phyloP scores from a whole-genome alignment of 1,140 invertebrate genomes.

The Trichonephila inaurata region DNA sequence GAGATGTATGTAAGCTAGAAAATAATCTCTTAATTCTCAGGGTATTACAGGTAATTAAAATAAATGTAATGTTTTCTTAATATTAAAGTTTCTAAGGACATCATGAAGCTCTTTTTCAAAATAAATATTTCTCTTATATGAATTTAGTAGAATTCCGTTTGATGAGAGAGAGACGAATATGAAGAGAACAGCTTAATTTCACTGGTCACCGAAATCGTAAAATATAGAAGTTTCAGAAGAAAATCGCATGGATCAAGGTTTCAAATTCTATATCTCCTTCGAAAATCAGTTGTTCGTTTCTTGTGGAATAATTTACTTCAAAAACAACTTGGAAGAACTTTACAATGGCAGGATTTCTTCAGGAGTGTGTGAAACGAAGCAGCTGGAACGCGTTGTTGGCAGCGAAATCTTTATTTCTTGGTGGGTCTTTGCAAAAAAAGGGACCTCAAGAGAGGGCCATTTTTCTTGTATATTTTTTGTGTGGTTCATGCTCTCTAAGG shows the following conservation, averaged over 20 bases:
- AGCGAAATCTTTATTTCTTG: not conserved
- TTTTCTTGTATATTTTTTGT: slow-evolving; percentile 31
- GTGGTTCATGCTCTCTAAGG: slow-evolving; percentile 35
- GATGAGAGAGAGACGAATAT: too few species aligned
- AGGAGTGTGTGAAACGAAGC: not conserved
- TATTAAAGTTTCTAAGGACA: too few species aligned
- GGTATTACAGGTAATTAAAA: too few species aligned
- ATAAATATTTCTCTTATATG: too few species aligned
- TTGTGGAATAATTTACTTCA: not conserved
- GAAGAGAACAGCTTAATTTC: too few species aligned
- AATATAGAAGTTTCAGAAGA: too few species aligned
- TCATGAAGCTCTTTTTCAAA: too few species aligned
- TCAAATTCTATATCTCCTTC: not conserved
- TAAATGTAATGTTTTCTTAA: too few species aligned
- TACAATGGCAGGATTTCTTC: not conserved
- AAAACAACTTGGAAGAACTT: not conserved
- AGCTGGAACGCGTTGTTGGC: not conserved
- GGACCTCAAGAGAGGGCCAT: not conserved
- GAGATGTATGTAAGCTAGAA: too few species aligned
- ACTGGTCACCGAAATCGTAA: too few species aligned
- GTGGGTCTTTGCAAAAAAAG: not conserved
- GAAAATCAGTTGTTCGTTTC: not conserved
- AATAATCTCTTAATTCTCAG: too few species aligned
- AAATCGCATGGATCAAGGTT: not conserved
- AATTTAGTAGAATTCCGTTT: too few species aligned